phyloP scores from a whole-genome alignment of 2,888 invertebrate genomes.

The Tromatobia lineatoria region DNA sequence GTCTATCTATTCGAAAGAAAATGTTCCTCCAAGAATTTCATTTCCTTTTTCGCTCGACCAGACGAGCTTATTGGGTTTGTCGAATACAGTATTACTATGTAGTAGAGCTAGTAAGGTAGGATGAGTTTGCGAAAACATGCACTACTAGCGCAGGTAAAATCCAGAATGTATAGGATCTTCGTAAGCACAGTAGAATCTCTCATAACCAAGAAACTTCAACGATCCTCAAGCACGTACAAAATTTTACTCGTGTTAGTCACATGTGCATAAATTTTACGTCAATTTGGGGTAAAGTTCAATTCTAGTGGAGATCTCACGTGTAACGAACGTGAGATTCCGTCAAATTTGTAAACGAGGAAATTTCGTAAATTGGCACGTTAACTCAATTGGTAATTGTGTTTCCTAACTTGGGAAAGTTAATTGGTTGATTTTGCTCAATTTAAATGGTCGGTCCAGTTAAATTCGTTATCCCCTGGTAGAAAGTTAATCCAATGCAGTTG shows the following conservation, averaged over 20 bases:
- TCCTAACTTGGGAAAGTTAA: no score
- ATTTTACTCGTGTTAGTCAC: no score
- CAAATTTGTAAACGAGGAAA: no score
- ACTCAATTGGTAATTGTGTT: no score
- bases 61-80: constrained; percentile 34
- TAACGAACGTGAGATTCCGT: background rate
- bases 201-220: background rate
- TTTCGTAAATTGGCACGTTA: no score
- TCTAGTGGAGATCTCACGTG: background rate
- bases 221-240: background rate
- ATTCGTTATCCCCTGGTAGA: no score
- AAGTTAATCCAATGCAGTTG: no score
- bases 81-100: constrained; percentile 7
- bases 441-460: no score
- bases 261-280: no score
- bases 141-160: background rate
- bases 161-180: background rate
- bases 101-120: background rate
- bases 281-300: background rate
- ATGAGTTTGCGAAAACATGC: constrained; percentile 37
- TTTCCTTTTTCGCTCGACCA: constrained; percentile 44
- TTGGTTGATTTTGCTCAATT: no score
- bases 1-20: constrained; percentile 44
- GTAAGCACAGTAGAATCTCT: constrained; percentile 3
- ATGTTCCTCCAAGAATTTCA: constrained; percentile 37